Evolutionary conservation across 64 coral and sea anemone genomes (phyloP), one percentile per base, ranked within the genome.

Genomic region (Montipora sp.): DNA sequence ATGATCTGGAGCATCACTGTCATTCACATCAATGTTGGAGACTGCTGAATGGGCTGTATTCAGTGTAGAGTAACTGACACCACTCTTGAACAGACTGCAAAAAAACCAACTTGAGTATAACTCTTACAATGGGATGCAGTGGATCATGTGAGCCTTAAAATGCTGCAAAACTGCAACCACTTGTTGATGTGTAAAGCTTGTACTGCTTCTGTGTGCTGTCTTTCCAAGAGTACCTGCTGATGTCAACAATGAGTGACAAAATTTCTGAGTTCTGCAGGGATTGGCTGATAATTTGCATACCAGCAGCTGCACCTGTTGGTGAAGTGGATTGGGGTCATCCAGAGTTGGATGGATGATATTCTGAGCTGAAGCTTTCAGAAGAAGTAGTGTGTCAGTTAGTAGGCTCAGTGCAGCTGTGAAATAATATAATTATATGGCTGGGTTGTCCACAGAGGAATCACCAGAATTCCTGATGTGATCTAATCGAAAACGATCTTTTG

Each of bases 201-300:
- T 1, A 27, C 27, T 27, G 1, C 1, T 27, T 27, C 27, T 27
- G 27, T 27, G 1, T 27, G 27, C 27, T 27, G 27, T 27, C 27
- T 27, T 1, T 27, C 79, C 68, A 83, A 21, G 78, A 84, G 47
- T 74, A 71, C 90, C 83, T 91, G 49, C 75, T 83, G n/a, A 69
- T 69, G 7, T 58, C 51, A 23, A 46, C 66, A 69, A 69, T 9
- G 60, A 77, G 48, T 75, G 78, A 21, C 48, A 22, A 51, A 91
- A 91, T 55, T 9, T 75, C 80, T 6, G 70, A 76, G 2, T 66
- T 12, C 11, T 61, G 27, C 0, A 84, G 77, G 90, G 80, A 92
- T 77, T 57, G 24, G 65, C 89, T 66, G 80, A n/a, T 84, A 92
- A 78, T 45, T 78, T 89, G 87, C 74, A 78, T 65, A 89, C 87